Base-by-base conservation (phyloP, 1,140 invertebrate species). In the Plutomurus gul region DNA sequence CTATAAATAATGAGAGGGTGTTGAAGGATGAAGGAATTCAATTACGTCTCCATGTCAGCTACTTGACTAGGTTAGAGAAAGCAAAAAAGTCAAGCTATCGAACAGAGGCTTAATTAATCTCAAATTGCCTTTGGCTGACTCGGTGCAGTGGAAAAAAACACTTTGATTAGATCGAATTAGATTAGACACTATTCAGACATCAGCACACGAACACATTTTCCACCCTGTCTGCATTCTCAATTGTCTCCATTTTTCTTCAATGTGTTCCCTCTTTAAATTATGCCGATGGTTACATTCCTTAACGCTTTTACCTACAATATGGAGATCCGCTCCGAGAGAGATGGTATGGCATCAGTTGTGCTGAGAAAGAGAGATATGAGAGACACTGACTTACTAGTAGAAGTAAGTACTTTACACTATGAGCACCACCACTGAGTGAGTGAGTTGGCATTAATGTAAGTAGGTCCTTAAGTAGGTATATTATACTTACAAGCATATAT, bases 131-230 rank as follows among this genome's bases (percentile, higher is more conserved):
- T 33, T 27, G 30, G n/a, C 51, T 56, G 51, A 5, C 56, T 65
- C 56, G n/a, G 27, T 60, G 30, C 51, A 60, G 51, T 65, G 56
- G 18, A 16, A 65, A n/a, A n/a, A 65, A 65, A 16, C 10, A n/a
- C 27, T 65, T n/a, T 65, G 56, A 65, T 65, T 65, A 65, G 56
- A 65, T 65, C 56, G 13, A 65, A 65, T 65, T 65, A 27, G 13
- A 65, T 30, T 30, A 65, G 56, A 33, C 11, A 16, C 25, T 65
- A 65, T 7, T 13, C 39, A 43, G 39, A 43, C 39, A 43, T 43
- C 39, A 43, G 10, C 25, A 22, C 16, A 51, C 47, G 18, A 20
- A 18, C n/a, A 49, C n/a, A 49, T 20, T 49, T 49, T 49, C 16
- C 46, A 49, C 39, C n/a, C n/a, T 43, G 39, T 43, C 39, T 43